phyloP scores from a whole-genome alignment of 2,113 vertebrate species.

The Upupa epops region DNA sequence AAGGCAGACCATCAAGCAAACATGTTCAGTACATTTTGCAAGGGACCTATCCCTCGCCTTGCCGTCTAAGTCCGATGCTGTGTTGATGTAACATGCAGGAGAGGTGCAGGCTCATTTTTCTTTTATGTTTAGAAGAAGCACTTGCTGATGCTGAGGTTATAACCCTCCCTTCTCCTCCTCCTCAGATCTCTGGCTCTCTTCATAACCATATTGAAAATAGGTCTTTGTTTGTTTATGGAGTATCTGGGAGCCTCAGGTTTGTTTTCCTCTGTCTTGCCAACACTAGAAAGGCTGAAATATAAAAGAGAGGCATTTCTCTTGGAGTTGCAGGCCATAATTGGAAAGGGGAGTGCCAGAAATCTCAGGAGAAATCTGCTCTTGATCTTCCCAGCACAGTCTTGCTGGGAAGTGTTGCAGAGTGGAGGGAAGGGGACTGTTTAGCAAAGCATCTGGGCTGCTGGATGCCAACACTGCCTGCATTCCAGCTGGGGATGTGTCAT shows the following conservation, averaged over 20 bases:
- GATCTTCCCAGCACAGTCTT: not conserved
- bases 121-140: not conserved
- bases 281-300: conserved; percentile 14
- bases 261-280: conserved; percentile 23
- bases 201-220: not conserved
- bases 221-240: conserved; percentile 36
- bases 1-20: not conserved
- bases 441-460: not conserved
- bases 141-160: not conserved
- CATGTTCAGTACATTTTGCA: not conserved
- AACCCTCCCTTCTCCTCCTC: not conserved
- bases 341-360: conserved; percentile 20
- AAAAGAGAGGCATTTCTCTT: conserved; percentile 4
- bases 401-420: not conserved
- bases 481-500: conserved; percentile 1
- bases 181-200: conserved; percentile 8
- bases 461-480: not conserved
- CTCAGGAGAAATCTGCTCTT: conserved; percentile 27
- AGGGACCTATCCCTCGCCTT: not conserved
- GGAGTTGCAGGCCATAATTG: not conserved
- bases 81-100: not conserved
- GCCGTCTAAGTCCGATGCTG: accelerated
- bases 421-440: not conserved
- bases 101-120: not conserved
- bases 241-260: conserved; percentile 47